Conservation (phyloP, 2,113 vertebrate genomes). For the Sphaerodactylus townsendi region DNA sequence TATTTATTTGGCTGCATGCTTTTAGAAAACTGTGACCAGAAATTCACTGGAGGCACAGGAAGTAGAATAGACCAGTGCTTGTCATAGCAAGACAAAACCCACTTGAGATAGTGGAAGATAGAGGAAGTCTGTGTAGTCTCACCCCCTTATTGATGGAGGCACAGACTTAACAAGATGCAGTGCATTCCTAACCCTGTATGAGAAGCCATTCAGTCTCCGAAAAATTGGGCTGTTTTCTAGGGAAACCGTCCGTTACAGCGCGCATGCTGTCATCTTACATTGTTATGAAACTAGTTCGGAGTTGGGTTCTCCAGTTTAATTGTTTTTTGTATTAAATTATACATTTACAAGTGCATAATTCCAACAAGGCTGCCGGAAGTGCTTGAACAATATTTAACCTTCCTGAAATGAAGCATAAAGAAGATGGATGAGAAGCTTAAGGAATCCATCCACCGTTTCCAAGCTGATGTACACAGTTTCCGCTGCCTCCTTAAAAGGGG, state of each 20-base stretch:
- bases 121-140: background rate
- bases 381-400: slow-evolving; percentile 31
- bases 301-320: background rate
- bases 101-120: background rate
- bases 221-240: background rate
- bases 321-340: slow-evolving; percentile 7
- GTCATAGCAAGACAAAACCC: background rate
- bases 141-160: background rate
- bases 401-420: background rate
- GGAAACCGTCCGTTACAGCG: background rate
- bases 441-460: slow-evolving; percentile 10
- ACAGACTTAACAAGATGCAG: background rate
- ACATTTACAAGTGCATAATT: too few relatives aligned
- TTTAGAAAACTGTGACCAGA: too few relatives aligned
- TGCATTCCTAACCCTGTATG: background rate
- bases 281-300: background rate
- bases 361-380: background rate
- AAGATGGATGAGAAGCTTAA: slow-evolving; percentile 31
- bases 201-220: background rate
- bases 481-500: slow-evolving; percentile 30
- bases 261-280: background rate
- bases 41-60: too few relatives aligned
- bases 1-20: too few relatives aligned
- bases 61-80: background rate
- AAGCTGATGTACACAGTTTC: slow-evolving; percentile 38